These are phyloP conservation scores for Acipenser oxyrinchus DNA, from an alignment of 2,797 vertebrate species.

Conservation along the genomic window DNA sequence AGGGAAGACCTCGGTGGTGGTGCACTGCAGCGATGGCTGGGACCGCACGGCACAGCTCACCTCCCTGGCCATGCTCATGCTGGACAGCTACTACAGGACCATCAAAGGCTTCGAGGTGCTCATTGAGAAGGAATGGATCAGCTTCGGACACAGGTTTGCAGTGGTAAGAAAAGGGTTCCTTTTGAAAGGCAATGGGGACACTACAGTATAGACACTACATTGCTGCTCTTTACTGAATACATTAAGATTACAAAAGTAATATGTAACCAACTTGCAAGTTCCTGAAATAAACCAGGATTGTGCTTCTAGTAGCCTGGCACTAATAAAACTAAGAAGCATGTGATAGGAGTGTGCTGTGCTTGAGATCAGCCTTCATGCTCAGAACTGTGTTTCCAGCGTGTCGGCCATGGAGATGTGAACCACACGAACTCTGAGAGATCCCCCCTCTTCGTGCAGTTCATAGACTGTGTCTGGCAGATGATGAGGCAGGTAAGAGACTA, in stretches of 20 bases:
- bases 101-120: slow-evolving; percentile 78
- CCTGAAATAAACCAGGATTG: no score
- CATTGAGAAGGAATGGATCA: slow-evolving; percentile 92
- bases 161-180: slow-evolving; percentile 57
- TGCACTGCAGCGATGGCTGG: slow-evolving; percentile 92
- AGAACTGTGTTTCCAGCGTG: slow-evolving; percentile 47
- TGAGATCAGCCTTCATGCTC: no score
- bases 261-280: no score
- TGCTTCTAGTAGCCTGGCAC: no score
- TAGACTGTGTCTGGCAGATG: slow-evolving; percentile 98
- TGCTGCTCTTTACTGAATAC: neutral
- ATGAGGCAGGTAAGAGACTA: slow-evolving; percentile 69
- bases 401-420: slow-evolving; percentile 86
- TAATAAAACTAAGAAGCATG: no score
- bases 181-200: no score
- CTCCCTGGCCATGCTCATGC: slow-evolving; percentile 87
- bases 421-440: slow-evolving; percentile 88
- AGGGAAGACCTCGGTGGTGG: slow-evolving; percentile 83
- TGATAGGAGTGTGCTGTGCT: no score
- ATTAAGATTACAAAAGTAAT: no score
- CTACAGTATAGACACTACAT: no score
- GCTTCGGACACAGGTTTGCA: slow-evolving; percentile 86
- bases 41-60: slow-evolving; percentile 87
- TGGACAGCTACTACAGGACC: slow-evolving; percentile 86
- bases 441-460: slow-evolving; percentile 91